Conservation (phyloP, 2,113 vertebrate species). For the Peromyscus polionotus region DNA sequence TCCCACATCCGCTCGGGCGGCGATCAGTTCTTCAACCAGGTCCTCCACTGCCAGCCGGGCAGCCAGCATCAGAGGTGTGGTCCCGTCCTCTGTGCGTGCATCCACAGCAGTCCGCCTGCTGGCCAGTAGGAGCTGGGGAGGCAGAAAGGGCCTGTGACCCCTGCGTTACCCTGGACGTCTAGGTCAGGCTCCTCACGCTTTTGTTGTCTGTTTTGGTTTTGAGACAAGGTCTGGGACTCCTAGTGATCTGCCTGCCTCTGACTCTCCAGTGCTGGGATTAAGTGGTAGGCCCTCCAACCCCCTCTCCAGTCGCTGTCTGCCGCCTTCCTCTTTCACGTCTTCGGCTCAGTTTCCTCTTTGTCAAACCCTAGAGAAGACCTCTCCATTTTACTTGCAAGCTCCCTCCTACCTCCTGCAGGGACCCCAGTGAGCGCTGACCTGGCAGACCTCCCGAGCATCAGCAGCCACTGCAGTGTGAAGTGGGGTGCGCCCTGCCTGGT, state of each 20-base stretch:
- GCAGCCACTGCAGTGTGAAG: conserved; percentile 85
- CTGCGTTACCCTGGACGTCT: not conserved
- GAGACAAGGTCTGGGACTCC: not conserved
- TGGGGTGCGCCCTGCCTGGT: conserved; percentile 82
- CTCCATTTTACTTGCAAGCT: not conserved
- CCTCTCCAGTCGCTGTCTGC: not conserved
- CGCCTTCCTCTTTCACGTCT: not conserved
- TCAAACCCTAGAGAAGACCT: not conserved
- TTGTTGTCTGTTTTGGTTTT: conserved; percentile 1
- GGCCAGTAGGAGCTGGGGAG: conserved; percentile 81
- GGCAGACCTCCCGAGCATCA: conserved; percentile 84
- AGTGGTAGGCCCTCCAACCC: not conserved
- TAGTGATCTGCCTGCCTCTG: not conserved
- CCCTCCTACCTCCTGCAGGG: not conserved
- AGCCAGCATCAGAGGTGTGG: conserved; percentile 87
- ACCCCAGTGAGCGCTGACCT: conserved; percentile 73
- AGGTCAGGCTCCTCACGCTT: not conserved
- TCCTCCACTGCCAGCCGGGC: conserved; percentile 92
- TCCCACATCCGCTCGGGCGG: conserved; percentile 92
- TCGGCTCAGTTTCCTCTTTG: conserved; percentile 11
- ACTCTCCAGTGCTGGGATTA: not conserved
- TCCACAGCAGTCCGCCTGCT: conserved; percentile 83
- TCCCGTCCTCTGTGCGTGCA: conserved; percentile 82
- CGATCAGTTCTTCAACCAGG: conserved; percentile 92
- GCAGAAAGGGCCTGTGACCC: conserved; percentile 9